Evolutionary conservation across 2,888 invertebrate species (phyloP).

Genomic region (Andrena hattorfiana): DNA sequence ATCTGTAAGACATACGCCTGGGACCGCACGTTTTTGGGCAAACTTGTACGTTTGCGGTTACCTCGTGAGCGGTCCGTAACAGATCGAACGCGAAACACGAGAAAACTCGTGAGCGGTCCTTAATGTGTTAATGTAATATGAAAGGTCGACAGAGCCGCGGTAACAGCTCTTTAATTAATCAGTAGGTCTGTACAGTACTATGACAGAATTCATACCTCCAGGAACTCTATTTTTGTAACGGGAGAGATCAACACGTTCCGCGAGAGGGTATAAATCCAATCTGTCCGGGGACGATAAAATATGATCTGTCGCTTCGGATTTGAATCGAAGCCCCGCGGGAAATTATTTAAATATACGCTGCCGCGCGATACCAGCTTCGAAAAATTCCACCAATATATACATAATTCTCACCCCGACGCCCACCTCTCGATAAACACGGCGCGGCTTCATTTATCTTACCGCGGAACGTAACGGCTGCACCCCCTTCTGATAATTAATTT

Average conservation of each 20-base stretch:
- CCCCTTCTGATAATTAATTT: constrained; percentile 35
- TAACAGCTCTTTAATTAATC: background rate
- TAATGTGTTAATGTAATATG: too few species aligned
- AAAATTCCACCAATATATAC: background rate
- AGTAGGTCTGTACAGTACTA: too few species aligned
- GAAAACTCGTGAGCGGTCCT: too few species aligned
- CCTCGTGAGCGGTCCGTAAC: too few species aligned
- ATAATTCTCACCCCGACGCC: background rate
- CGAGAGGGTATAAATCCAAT: background rate
- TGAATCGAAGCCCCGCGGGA: constrained; percentile 45
- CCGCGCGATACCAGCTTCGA: background rate
- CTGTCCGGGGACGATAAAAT: constrained; percentile 7
- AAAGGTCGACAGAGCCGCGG: too few species aligned
- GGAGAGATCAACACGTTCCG: constrained; percentile 10
- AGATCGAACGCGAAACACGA: too few species aligned
- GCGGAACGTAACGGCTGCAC: background rate
- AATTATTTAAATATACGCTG: constrained; percentile 53
- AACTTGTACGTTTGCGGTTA: too few species aligned
- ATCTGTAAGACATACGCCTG: too few species aligned
- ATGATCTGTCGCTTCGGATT: constrained; percentile 33
- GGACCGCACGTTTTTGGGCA: too few species aligned
- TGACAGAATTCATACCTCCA: background rate
- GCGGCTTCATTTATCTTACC: constrained; percentile 25
- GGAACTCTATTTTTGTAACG: background rate
- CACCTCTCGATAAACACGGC: background rate